Percentiles rank a stretch among this genome's conserved stretches.
These are phyloP conservation scores for Acomys russatus DNA, from an alignment of 2,797 vertebrate genomes.

Conservation along the genomic window DNA sequence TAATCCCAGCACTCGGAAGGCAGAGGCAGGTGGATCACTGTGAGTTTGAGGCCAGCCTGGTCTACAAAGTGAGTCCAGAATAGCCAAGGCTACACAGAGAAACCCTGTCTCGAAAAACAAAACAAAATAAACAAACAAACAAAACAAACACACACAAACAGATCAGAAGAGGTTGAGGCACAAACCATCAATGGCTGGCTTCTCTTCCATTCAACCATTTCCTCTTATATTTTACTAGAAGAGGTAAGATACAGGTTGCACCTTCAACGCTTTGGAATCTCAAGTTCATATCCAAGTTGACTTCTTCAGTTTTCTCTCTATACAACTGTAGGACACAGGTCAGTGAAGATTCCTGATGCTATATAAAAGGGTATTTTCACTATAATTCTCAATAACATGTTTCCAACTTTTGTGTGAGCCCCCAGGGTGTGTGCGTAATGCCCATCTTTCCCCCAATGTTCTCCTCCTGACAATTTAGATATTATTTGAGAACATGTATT, in stretches of 20 bases:
- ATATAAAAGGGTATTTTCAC: background rate
- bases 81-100: no score
- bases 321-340: background rate
- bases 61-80: no score
- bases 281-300: background rate
- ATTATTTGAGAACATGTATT: background rate
- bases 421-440: background rate
- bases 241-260: background rate
- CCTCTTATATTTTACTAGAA: background rate
- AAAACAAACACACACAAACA: background rate
- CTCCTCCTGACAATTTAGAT: background rate
- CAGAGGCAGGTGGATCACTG: no score
- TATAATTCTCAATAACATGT: background rate
- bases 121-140: no score
- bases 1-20: no score
- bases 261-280: background rate
- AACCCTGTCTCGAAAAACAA: no score
- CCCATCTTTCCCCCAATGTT: background rate
- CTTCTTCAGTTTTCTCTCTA: background rate
- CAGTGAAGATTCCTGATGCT: background rate
- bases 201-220: background rate
- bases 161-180: background rate
- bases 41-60: no score
- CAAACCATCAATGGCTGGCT: background rate
- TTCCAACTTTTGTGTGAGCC: background rate